phyloP scores from a whole-genome alignment of 2,113 vertebrate species.

The Hemiprocne comata region DNA sequence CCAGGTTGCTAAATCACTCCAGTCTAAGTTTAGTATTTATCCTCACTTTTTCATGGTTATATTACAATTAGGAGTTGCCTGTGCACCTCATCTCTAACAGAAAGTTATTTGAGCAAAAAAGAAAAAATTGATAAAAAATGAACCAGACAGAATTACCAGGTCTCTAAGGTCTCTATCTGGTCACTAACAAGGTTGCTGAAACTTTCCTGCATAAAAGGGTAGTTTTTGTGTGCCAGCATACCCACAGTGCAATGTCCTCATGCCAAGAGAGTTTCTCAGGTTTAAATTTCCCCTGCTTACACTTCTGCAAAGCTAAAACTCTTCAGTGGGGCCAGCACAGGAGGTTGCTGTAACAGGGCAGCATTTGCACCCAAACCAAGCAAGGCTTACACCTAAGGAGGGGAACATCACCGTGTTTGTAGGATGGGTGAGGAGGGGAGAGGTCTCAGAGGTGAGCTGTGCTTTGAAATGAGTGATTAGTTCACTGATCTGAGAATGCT shows the following conservation, averaged over 20 bases:
- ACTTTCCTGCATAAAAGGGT: background rate
- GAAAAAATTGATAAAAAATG: background rate
- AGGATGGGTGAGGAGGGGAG: background rate
- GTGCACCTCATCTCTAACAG: background rate
- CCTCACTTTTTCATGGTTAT: background rate
- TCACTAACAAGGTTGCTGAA: background rate
- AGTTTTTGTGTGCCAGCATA: background rate
- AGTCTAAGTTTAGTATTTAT: background rate
- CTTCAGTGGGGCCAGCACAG: background rate
- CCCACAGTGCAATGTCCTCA: background rate
- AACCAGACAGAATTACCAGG: background rate
- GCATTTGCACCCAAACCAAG: background rate
- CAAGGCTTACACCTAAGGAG: background rate
- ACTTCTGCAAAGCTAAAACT: background rate
- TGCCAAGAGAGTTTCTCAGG: background rate
- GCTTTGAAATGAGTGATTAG: background rate
- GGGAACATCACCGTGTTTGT: fast-evolving
- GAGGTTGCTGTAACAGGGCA: background rate
- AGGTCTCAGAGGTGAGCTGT: background rate
- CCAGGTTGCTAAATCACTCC: background rate
- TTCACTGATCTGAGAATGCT: background rate
- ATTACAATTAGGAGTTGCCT: background rate
- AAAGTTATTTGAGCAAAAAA: background rate
- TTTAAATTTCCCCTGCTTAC: background rate
- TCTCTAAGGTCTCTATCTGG: background rate